These are phyloP conservation scores for Callionymus lyra DNA, from an alignment of 2,113 vertebrate species.

Conservation along the genomic window DNA sequence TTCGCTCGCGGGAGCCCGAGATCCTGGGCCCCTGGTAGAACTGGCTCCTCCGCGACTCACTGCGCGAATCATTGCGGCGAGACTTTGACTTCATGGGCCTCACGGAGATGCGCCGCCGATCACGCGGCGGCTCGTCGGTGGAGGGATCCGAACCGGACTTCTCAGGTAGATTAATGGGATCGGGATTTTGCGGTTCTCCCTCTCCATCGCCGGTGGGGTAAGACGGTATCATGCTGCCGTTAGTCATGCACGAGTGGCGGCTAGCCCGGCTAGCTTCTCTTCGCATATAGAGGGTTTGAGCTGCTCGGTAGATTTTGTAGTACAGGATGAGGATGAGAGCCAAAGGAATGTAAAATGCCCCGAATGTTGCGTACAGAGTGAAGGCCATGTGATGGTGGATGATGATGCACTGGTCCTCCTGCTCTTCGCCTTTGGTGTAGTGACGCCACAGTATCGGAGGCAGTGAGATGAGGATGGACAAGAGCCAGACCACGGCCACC, in stretches of 20 bases:
- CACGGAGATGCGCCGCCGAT: conserved; percentile 63
- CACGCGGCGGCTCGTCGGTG: conserved; percentile 67
- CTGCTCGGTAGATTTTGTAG: conserved; percentile 96
- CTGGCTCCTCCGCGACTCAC: conserved; percentile 72
- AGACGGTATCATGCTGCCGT: conserved; percentile 77
- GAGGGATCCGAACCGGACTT: conserved; percentile 84
- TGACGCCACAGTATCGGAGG: conserved; percentile 88
- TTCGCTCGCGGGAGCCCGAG: conserved; percentile 84
- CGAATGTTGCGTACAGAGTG: conserved; percentile 90
- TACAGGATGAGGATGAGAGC: conserved; percentile 93
- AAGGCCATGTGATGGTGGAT: conserved; percentile 86
- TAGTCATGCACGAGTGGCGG: conserved; percentile 74
- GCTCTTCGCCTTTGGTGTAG: conserved; percentile 63
- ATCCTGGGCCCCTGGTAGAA: conserved; percentile 81
- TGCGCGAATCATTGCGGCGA: conserved; percentile 61
- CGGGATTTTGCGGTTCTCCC: conserved; percentile 62
- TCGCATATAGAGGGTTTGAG: conserved; percentile 87
- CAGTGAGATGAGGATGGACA: conserved; percentile 91
- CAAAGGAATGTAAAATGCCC: conserved; percentile 93
- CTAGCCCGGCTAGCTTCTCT: conserved; percentile 77
- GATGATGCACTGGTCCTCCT: conserved; percentile 84
- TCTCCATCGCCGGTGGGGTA: conserved; percentile 68
- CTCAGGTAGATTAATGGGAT: conserved; percentile 70
- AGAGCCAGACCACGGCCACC: conserved; percentile 86
- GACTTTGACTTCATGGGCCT: conserved; percentile 68